phyloP scores from a whole-genome alignment of 2,113 vertebrate species.

The Dryoscopus gambensis region DNA sequence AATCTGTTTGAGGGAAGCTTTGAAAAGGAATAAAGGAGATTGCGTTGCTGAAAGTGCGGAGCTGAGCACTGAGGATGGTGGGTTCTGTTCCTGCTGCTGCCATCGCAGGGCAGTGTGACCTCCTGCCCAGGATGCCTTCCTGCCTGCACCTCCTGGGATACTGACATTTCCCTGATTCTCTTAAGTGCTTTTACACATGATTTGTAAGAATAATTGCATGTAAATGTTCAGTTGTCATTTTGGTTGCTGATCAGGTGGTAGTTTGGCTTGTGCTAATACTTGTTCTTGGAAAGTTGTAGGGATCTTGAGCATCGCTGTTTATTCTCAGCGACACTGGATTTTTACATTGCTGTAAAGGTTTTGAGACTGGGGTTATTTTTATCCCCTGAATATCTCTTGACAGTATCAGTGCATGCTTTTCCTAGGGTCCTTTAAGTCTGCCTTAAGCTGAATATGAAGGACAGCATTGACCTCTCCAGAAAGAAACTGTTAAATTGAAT shows the following conservation, averaged over 20 bases:
- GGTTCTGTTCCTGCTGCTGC: neutral
- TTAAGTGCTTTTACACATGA: neutral
- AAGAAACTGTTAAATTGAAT: neutral
- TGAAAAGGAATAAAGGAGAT: neutral
- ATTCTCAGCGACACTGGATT: rapidly evolving
- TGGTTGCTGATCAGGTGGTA: neutral
- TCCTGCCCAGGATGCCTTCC: neutral
- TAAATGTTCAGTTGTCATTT: neutral
- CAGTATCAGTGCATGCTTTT: rapidly evolving
- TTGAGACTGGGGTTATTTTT: neutral
- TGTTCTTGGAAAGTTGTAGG: neutral
- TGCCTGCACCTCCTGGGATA: neutral
- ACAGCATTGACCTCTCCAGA: neutral
- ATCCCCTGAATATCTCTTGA: neutral
- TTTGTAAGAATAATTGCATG: neutral
- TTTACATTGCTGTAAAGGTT: neutral
- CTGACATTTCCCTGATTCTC: neutral
- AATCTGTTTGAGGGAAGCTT: neutral
- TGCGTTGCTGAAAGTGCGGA: neutral
- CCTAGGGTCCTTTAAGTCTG: neutral
- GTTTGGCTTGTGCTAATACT: neutral
- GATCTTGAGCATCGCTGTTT: neutral
- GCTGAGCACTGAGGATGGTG: neutral
- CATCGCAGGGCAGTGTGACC: neutral
- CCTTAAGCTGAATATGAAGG: neutral